Conservation (phyloP, 2,888 invertebrate genomes). For the Crocallis elinguaria region DNA sequence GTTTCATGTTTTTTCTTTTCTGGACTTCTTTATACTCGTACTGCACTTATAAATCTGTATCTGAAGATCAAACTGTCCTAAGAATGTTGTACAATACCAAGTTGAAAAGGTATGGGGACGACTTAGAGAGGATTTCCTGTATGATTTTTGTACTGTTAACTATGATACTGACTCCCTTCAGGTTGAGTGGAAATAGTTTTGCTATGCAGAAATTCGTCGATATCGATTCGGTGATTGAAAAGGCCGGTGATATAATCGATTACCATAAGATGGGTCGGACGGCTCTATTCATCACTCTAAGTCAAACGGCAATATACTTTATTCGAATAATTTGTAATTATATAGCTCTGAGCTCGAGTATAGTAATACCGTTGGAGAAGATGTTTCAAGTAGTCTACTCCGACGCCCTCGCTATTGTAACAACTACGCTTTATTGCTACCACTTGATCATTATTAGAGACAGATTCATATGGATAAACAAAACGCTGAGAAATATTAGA, state of each 20-base stretch:
- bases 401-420: slow-evolving; percentile 52
- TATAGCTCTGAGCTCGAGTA: slow-evolving; percentile 48
- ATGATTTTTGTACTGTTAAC: slow-evolving; percentile 48
- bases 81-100: slow-evolving; percentile 62
- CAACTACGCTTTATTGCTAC: slow-evolving; percentile 54
- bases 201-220: slow-evolving; percentile 50
- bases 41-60: slow-evolving; percentile 50
- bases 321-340: slow-evolving; percentile 54
- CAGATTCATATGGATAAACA: slow-evolving; percentile 59
- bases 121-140: slow-evolving; percentile 54
- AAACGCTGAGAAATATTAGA: slow-evolving; percentile 52
- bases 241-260: slow-evolving; percentile 52
- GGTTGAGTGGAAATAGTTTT: slow-evolving; percentile 43
- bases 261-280: slow-evolving; percentile 45
- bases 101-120: slow-evolving; percentile 64
- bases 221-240: slow-evolving; percentile 54
- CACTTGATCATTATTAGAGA: slow-evolving; percentile 48
- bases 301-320: slow-evolving; percentile 44
- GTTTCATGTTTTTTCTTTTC: slow-evolving; percentile 44
- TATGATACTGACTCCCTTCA: slow-evolving; percentile 59
- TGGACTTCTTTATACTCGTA: slow-evolving; percentile 55
- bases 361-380: slow-evolving; percentile 51
- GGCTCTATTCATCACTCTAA: slow-evolving; percentile 40
- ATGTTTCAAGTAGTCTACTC: slow-evolving; percentile 57
- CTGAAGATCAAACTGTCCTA: slow-evolving; percentile 59